A percentile compares a stretch with the other conserved stretches of the same genome.
Evolutionary conservation across 2,797 vertebrate genomes (phyloP).

Genomic region (Yasuhikotakia modesta): DNA sequence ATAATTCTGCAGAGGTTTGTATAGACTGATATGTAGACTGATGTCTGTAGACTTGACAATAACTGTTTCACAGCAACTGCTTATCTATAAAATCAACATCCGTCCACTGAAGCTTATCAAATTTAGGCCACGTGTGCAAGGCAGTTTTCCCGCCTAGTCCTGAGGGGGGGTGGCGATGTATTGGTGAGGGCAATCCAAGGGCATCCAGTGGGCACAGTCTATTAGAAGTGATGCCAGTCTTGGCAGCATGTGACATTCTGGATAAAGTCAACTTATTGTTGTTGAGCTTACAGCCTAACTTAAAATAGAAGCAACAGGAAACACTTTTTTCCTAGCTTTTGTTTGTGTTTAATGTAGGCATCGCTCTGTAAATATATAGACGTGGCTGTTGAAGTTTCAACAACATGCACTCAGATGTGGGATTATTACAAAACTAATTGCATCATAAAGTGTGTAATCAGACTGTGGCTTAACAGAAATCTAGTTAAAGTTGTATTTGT

Average conservation of each 20-base stretch:
- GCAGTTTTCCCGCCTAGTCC: not conserved
- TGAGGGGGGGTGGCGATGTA: not conserved
- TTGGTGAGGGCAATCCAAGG: not conserved
- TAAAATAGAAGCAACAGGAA: constrained; percentile 65
- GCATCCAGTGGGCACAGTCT: constrained; percentile 5
- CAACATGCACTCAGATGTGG: constrained; percentile 7
- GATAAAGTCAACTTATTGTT: constrained; percentile 55
- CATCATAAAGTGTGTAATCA: not conserved
- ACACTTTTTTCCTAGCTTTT: constrained; percentile 25
- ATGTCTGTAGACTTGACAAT: not conserved
- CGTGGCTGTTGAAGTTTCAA: no score
- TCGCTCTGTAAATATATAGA: constrained; percentile 47
- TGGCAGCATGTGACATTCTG: constrained; percentile 39
- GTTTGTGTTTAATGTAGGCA: constrained; percentile 30
- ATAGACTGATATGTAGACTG: no score
- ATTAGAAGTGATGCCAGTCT: constrained; percentile 25
- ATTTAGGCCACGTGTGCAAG: not conserved
- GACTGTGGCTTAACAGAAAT: not conserved
- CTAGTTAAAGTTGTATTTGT: not conserved
- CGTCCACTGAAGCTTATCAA: not conserved
- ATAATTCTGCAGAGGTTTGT: no score
- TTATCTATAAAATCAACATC: not conserved
- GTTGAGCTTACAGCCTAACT: constrained; percentile 53
- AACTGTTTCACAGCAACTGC: not conserved
- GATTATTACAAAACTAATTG: constrained; percentile 7